A percentile compares a stretch with the other conserved stretches of the same genome.
phyloP scores from a whole-genome alignment of 1,140 invertebrate species.

The Dinothrombium tinctorium region DNA sequence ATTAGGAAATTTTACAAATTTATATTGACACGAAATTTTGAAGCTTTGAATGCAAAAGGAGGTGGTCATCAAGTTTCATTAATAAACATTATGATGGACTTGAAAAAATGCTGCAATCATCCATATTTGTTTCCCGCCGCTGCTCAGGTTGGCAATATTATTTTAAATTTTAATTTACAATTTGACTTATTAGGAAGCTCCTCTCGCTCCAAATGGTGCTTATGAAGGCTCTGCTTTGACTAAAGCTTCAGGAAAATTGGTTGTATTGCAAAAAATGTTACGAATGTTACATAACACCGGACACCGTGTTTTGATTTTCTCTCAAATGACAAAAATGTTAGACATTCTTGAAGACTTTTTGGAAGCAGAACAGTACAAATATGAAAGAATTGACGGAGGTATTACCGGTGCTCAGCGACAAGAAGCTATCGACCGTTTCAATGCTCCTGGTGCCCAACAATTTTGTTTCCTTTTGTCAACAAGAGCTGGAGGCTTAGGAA shows the following conservation, averaged over 20 bases:
- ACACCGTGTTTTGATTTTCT: constrained; percentile 95
- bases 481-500: constrained; percentile 89
- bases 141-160: not conserved
- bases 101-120: constrained; percentile 99
- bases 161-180: not conserved
- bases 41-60: constrained; percentile 83
- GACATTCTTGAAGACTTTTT: constrained; percentile 96
- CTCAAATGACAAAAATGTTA: constrained; percentile 99
- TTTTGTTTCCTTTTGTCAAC: constrained; percentile 95
- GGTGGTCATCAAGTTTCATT: constrained; percentile 82
- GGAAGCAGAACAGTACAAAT: constrained; percentile 92
- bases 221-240: constrained; percentile 79
- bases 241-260: constrained; percentile 87
- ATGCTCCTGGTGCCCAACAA: constrained; percentile 55
- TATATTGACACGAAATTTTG: constrained; percentile 92
- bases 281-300: constrained; percentile 66
- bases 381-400: constrained; percentile 94
- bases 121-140: constrained; percentile 95
- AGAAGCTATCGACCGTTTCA: constrained; percentile 90
- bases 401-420: constrained; percentile 85
- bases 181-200: constrained; percentile 38
- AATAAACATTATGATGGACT: constrained; percentile 99
- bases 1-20: constrained; percentile 91
- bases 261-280: constrained; percentile 84
- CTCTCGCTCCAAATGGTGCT: constrained; percentile 66